phyloP scores from a whole-genome alignment of 2,888 invertebrate genomes.

The Chrysopilus asiliformis region DNA sequence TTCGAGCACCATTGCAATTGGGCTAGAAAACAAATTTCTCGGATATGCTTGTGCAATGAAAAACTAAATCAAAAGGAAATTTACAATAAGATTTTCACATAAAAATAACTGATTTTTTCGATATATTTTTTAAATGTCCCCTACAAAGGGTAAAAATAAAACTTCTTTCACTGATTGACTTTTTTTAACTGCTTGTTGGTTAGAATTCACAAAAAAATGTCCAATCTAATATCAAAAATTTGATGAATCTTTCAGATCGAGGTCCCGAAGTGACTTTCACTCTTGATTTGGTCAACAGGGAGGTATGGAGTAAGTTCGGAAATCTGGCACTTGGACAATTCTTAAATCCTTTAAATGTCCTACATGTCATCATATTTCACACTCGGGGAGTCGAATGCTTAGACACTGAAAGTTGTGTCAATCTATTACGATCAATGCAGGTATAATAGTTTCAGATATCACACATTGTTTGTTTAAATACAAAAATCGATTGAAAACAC shows the following conservation, averaged over 20 bases:
- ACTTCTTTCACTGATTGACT: neutral
- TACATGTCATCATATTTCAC: neutral
- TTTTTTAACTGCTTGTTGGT: constrained; percentile 1
- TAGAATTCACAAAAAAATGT: too few relatives aligned
- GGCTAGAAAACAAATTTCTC: too few relatives aligned
- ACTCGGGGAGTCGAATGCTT: neutral
- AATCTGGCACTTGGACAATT: neutral
- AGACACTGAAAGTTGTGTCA: neutral
- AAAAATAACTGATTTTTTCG: too few relatives aligned
- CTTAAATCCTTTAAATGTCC: neutral
- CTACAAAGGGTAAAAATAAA: neutral
- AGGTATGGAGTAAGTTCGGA: neutral
- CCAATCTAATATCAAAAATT: too few relatives aligned
- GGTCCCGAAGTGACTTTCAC: neutral
- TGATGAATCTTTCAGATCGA: neutral
- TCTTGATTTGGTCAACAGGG: neutral
- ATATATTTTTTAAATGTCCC: neutral
- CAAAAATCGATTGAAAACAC: too few relatives aligned
- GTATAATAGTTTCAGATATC: too few relatives aligned
- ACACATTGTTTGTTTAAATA: too few relatives aligned
- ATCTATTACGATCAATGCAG: neutral
- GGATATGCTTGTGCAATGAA: too few relatives aligned
- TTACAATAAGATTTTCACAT: too few relatives aligned
- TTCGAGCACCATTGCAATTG: too few relatives aligned
- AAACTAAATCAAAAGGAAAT: too few relatives aligned